Base-by-base conservation (phyloP, 2,888 invertebrate species). In the Serrognathus titanus region DNA sequence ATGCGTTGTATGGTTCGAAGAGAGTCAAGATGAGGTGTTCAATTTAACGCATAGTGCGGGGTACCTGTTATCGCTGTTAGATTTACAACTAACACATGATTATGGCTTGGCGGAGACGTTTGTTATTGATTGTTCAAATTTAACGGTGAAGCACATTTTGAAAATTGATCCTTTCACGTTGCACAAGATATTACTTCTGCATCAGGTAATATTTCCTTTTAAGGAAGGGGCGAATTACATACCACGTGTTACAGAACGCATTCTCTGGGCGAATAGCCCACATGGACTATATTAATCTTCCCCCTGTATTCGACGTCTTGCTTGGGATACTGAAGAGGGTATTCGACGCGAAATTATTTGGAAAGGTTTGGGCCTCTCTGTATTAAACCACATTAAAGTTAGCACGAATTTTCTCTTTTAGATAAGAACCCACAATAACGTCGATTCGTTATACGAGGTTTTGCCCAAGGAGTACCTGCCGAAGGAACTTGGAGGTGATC, bases 401-500 rank as follows among this genome's bases (percentile, higher is more conserved):
- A 16, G 3, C 8, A 41, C 3, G 11, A 11, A 8, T 13, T 12
- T 8, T 6, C 13, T 6, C 9, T 43, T 51, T 9, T 35, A 58
- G 58, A 40, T 58, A 10, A 51, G 20, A n/a, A 20, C 55, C 1
- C 58, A 58, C 43, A 46, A 43, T 37, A 36, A 47, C 48, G 41
- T 58, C 7, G 51, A 58, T n/a, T 58, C 58, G 3, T 40, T 58
- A 12, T 45, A 48, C 9, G 3, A 31, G 6, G 31, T 20, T 5
- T 47, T 39, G 20, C 49, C 57, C 3, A 53, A 41, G 47, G 53
- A 57, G 39, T 53, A 41, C 45, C 38, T 57, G 9, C 57, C 57
- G 9, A 43, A 37, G 41, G 57, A 57, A 9, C 51, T 53, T 6
- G 57, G 57, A n/a, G 57, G 57, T n/a, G 43, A 53, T 31, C 43